Base-by-base conservation (phyloP, 2,888 invertebrate species). In the Eupithecia vulgata region DNA sequence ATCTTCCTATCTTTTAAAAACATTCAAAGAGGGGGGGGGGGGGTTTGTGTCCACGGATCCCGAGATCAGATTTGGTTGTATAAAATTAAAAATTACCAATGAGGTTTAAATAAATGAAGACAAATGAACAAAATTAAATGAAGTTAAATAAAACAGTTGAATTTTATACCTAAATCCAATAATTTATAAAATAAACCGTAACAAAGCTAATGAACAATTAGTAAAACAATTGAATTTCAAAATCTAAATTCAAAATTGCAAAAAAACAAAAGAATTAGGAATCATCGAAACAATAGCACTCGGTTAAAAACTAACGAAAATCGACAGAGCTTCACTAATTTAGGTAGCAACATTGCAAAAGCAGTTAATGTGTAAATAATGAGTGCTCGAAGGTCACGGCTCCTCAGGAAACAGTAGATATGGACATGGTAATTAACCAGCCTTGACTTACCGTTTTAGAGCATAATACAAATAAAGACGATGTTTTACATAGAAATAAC, bases 391-490 rank as follows among this genome's bases (percentile, higher is more conserved):
- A 94, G 94, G 94, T 89, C 89, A 79, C 84, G 85, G 88, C 87
- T 92, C 83, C 90, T 90, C 88, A 94, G 94, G 93, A 94, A 94
- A 91, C 91, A 92, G 91, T 92, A 92, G 92, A 92, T 94, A 92
- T 89, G 88, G 89, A 88, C 90, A 87, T 88, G 89, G 90, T 90
- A 92, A 94, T 93, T 92, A 90, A 84, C 83, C 80, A 87, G 82
- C 94, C 94, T 93, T 93, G 93, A 92, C 90, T 93, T 91, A 93
- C 93, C 91, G 93, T 93, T 93, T 93, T 90, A 90, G 90, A 92
- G 90, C 89, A 57, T 90, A 83, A 84, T 61, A 34, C 61, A n/a
- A 37, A 57, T 57, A 57, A 37, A 64, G 35, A 35, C 62, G 21
- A 64, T n/a, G 37, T n/a, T 35, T 34, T 61, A 64, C 21, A 25